Percentiles rank a stretch among this genome's conserved stretches.
Conservation (phyloP, 1,140 invertebrate species). For the Scaptomyza pallida region DNA sequence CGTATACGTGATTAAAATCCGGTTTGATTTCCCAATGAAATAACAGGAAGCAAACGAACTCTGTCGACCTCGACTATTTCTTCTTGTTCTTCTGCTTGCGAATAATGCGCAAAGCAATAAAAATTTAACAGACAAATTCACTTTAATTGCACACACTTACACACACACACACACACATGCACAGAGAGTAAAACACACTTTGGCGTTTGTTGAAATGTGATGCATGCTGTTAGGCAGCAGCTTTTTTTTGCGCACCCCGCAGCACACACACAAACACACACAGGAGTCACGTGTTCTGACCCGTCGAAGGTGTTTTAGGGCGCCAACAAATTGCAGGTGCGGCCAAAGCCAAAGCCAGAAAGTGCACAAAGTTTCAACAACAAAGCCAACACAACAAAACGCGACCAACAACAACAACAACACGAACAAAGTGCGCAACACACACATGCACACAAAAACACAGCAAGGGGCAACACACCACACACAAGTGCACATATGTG, state of each 20-base stretch:
- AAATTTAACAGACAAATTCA: constrained; percentile 69
- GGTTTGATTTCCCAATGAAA: constrained; percentile 46
- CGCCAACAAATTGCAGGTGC: constrained; percentile 33
- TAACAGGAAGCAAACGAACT: background rate
- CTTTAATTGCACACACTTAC: constrained; percentile 57
- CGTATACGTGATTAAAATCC: constrained; percentile 17
- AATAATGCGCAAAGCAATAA: constrained; percentile 35
- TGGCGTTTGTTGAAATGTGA: constrained; percentile 31
- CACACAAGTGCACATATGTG: background rate
- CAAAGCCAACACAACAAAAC: constrained; percentile 14
- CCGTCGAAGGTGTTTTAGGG: constrained; percentile 47
- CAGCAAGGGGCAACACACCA: background rate
- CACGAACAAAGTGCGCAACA: background rate
- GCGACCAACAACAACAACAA: background rate
- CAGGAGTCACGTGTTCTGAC: constrained; percentile 7
- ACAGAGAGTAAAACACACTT: background rate
- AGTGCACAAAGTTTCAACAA: constrained; percentile 4
- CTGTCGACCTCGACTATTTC: too few relatives aligned
- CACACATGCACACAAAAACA: background rate
- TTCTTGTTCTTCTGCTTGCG: background rate
- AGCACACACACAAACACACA: background rate
- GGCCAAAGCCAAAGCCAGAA: constrained; percentile 5
- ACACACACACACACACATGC: constrained; percentile 6
- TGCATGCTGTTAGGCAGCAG: constrained; percentile 39
- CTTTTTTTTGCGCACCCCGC: background rate